phyloP scores from a whole-genome alignment of 2,797 vertebrate genomes.

The Ctenosaura bakeri region DNA sequence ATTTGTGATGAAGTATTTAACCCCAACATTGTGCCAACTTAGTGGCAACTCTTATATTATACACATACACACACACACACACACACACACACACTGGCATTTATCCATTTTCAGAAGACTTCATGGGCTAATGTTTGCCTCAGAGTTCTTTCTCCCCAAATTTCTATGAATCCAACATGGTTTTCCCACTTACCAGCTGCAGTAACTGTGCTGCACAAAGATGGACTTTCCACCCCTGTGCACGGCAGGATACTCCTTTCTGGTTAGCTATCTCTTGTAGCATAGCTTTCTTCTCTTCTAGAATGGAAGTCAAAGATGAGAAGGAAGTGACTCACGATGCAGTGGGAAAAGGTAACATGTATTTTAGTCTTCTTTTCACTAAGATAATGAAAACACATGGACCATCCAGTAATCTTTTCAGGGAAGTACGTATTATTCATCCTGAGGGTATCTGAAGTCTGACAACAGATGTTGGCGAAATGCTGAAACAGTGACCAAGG shows the following conservation, averaged over 20 bases:
- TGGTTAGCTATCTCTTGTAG: slow-evolving; percentile 97
- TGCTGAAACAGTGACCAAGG: background rate
- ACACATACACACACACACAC: background rate
- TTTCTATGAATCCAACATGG: slow-evolving; percentile 2
- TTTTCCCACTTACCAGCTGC: slow-evolving; percentile 88
- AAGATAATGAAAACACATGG: background rate
- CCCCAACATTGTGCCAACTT: background rate
- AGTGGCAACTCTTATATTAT: background rate
- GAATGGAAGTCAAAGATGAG: slow-evolving; percentile 48
- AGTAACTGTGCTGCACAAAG: slow-evolving; percentile 96
- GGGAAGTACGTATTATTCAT: background rate
- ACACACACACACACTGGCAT: background rate
- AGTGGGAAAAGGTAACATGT: background rate
- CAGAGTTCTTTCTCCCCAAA: background rate
- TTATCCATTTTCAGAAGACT: background rate
- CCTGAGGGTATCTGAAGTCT: rapidly evolving
- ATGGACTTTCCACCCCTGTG: slow-evolving; percentile 99
- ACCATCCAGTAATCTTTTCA: background rate
- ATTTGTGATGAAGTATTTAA: background rate
- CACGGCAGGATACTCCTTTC: slow-evolving; percentile 95
- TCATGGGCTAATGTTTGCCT: slow-evolving; percentile 37
- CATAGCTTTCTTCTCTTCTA: slow-evolving; percentile 97
- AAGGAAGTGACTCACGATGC: slow-evolving; percentile 5
- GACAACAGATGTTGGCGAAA: background rate
- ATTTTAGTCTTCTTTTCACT: background rate